Base-by-base conservation (phyloP, 1,140 invertebrate species). In the Anastrepha obliqua region DNA sequence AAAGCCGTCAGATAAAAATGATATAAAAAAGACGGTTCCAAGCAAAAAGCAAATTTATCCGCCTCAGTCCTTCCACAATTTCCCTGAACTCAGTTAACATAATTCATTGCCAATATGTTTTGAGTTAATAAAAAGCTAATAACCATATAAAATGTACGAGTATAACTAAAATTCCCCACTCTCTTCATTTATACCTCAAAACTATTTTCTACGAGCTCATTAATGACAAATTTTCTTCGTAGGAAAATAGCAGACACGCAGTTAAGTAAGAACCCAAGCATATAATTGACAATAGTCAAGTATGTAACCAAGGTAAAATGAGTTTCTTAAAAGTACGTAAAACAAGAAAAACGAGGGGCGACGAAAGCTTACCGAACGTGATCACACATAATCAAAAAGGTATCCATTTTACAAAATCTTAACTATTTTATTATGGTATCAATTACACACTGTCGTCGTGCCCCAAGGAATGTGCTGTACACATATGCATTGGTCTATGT, bases 371-470 rank as follows among this genome's bases (percentile, higher is more conserved):
- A 51, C 51, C 74, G 74, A 81, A 81, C 74, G 74, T 81, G 74
- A 55, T 81, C 74, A 51, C 74, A 81, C 74, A 81, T 81, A 81
- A 81, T 81, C 47, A 81, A 81, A 81, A 81, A 58, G 74, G 74
- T 81, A 81, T 81, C 11, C 47, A 81, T 81, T 81, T 20, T 20
- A 81, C n/a, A 55, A 81, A 81, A 81, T n/a, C 20, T 81, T 58
- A 81, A 81, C 47, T 55, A 81, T 81, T 81, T 55, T 55, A 74
- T 74, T 74, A 74, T 74, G 39, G 67, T 74, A 74, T 74, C 67
- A 74, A 74, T 74, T 74, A 81, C n/a, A 81, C n/a, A 29, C n/a
- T 81, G 42, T 17, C 11, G 11, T 55, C 67, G 44, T 47, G 17
- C 42, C 67, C 67, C 42, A 74, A 74, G 44, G 29, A 17, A n/a